Base-by-base conservation (phyloP, 1,140 invertebrate species). In the Zaprionus vittiger region DNA sequence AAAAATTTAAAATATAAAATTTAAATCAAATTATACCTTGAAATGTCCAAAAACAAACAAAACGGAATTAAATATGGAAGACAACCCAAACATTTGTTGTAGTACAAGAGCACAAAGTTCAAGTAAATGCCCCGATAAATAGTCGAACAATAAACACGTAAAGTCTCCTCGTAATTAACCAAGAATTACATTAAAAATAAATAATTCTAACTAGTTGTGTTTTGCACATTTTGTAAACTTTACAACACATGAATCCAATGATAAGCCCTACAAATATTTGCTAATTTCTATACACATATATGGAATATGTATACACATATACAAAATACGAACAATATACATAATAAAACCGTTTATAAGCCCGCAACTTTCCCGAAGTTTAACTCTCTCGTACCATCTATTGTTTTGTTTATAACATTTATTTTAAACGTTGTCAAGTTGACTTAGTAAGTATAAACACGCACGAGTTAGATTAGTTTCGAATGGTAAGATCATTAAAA, bases 211-310 rank as follows among this genome's bases (percentile, higher is more conserved):
- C 68, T 83, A 84, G 85, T 89, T 89, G 84, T 90, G 84, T 89
- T 89, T 89, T 89, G 85, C 84, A 89, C 84, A 89, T 89, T 89
- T 89, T 89, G 85, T 89, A 89, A 84, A 89, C 77, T 89, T 89
- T 89, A 89, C 84, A 89, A 89, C 85, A 87, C 85, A 55, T 47
- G 41, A 47, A 79, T 77, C 63, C 62, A 63, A 66, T 54, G 44
- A 66, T 60, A 76, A 69, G 74, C 20, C 62, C 73, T 62, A 59
- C 77, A 80, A 73, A 77, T 54, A 66, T 77, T 77, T 80, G 75
- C 69, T 77, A 80, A 73, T 76, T 68, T 73, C 78, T 66, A 80
- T 71, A 75, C 76, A 86, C 70, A 79, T 56, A 73, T 37, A 63
- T 38, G 7, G 22, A 44, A 61, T 74, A 78, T 81, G 70, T 55